Evolutionary conservation across 2,888 invertebrate species (phyloP), one percentile per base, ranked within the genome.

Genomic region (Branchipolynoe longqiensis): DNA sequence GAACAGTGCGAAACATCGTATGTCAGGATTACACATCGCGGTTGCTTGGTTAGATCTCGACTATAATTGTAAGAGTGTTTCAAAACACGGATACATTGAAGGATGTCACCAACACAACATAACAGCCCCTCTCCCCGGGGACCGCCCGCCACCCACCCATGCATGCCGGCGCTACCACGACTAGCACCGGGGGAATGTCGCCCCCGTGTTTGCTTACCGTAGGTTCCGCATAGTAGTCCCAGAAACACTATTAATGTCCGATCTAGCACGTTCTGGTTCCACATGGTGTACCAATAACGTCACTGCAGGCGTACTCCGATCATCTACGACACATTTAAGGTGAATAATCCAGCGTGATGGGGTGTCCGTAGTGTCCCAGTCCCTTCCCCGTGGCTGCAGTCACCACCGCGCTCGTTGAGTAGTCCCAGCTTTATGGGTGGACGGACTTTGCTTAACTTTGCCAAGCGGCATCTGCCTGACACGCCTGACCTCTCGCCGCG

Each of bases 251-350:
- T 41, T 41, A 83, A 31, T 64, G 31, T 69, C 69, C 83, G n/a
- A 69, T 12, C 36, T 25, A 38, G 33, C n/a, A 64, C 83, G 64
- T 69, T 64, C 41, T 69, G 83, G 69, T 31, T 25, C 64, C 62
- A 69, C 83, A 83, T 83, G 41, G 83, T 83, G 48, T 33, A 64
- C 83, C 83, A 48, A 41, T 33, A 41, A 62, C 69, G 48, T 54
- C 41, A 48, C 25, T 64, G 48, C 40, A 40, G 69, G 25, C 64
- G 64, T 83, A 83, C 31, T 83, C 83, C 83, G 48, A 48, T 64
- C 83, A 48, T 78, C 41, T 41, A 28, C 28, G 78, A 78, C 78
- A 78, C 78, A 78, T 78, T 78, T 12, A 54, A 54, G 41, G 22
- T 25, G 62, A n/a, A n/a, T 40, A 48, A 78, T 78, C 78, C 78